These are phyloP conservation scores for Melolontha melolontha DNA, from an alignment of 2,888 invertebrate species.

Conservation along the genomic window DNA sequence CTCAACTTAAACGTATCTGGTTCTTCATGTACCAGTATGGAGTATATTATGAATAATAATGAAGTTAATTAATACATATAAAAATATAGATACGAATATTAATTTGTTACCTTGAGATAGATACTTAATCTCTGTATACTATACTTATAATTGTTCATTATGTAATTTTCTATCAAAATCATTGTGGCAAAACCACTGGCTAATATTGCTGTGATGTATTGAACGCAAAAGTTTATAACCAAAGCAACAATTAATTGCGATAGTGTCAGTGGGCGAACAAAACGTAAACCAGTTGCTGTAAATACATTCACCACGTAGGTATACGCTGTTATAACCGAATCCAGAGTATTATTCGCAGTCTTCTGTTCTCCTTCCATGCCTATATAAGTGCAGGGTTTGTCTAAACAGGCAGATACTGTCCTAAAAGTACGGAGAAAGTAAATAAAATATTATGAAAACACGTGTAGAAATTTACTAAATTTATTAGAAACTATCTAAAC, in stretches of 20 bases:
- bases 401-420: slow-evolving; percentile 12
- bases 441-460: not conserved
- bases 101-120: slow-evolving; percentile 46
- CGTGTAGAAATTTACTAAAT: no score
- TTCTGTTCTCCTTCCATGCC: not conserved
- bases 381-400: slow-evolving; percentile 9
- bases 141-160: slow-evolving; percentile 44
- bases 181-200: slow-evolving; percentile 46
- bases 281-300: slow-evolving; percentile 41
- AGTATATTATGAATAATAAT: no score
- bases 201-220: slow-evolving; percentile 35
- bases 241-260: slow-evolving; percentile 34
- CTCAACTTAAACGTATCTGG: no score
- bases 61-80: no score
- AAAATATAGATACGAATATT: no score
- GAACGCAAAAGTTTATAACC: slow-evolving; percentile 24
- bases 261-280: slow-evolving; percentile 35
- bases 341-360: not conserved
- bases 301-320: slow-evolving; percentile 44
- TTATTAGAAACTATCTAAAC: no score
- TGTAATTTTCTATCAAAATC: slow-evolving; percentile 42
- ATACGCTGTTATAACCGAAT: slow-evolving; percentile 42
- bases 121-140: slow-evolving; percentile 43
- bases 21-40: no score
- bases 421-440: not conserved